phyloP scores from a whole-genome alignment of 92 coral and sea anemone genomes.

The Diadumene lineata region DNA sequence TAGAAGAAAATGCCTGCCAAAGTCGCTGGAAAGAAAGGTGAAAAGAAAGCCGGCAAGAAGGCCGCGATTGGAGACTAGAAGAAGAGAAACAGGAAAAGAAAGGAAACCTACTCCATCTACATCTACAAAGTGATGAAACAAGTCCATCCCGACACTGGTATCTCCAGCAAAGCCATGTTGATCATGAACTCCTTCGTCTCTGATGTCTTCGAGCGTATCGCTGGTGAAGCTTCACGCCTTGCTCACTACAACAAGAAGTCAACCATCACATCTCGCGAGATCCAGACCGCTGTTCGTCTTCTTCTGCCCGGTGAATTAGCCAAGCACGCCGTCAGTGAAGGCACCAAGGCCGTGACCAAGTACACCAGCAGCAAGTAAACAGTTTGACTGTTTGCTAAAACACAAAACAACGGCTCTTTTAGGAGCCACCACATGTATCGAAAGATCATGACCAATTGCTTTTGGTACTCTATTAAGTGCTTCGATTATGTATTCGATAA shows the following conservation, averaged over 20 bases:
- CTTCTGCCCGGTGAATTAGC: constrained; percentile 80
- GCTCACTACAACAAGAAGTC: constrained; percentile 72
- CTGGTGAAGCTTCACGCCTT: constrained; percentile 70
- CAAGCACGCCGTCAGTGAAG: constrained; percentile 84
- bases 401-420: neutral
- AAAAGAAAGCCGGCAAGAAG: constrained; percentile 46
- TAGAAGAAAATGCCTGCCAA: constrained; percentile 32
- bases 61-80: constrained; percentile 48
- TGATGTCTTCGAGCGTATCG: constrained; percentile 75
- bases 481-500: too few species aligned
- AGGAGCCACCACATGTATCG: neutral
- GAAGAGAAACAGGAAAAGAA: constrained; percentile 49
- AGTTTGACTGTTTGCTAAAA: constrained; percentile 12
- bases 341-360: constrained; percentile 84
- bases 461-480: too few species aligned
- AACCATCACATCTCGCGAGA: constrained; percentile 78
- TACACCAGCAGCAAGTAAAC: constrained; percentile 85
- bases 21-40: constrained; percentile 38
- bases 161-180: constrained; percentile 80
- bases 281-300: constrained; percentile 80
- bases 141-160: constrained; percentile 85
- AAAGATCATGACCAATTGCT: neutral
- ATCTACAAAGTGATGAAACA: constrained; percentile 81
- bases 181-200: constrained; percentile 75
- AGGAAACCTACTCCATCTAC: constrained; percentile 71